Evolutionary conservation across 2,797 vertebrate genomes (phyloP).

Genomic region (Catostomus latipinnis): DNA sequence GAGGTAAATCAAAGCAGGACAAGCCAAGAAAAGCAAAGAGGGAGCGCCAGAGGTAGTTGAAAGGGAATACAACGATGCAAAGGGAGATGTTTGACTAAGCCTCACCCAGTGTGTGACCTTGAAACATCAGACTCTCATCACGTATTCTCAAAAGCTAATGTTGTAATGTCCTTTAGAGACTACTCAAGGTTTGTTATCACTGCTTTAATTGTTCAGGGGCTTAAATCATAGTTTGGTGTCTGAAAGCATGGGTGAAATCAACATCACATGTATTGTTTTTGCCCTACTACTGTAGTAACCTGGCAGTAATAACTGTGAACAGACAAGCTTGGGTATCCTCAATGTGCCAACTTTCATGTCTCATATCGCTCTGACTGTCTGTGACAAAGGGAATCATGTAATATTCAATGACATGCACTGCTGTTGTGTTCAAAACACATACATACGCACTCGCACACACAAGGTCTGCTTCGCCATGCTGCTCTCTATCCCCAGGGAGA

Average conservation of each 20-base stretch:
- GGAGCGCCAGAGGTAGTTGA: not conserved
- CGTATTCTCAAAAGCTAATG: not conserved
- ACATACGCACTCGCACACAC: not conserved
- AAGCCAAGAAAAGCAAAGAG: not conserved
- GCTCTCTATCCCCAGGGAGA: slow-evolving; percentile 1
- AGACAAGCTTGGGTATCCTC: slow-evolving; percentile 8
- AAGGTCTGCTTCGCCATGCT: slow-evolving; percentile 24
- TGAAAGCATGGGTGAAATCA: not conserved
- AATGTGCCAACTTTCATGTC: slow-evolving; percentile 30
- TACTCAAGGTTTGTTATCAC: not conserved
- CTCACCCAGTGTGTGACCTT: not conserved
- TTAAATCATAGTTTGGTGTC: not conserved
- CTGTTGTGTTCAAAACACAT: slow-evolving; percentile 11
- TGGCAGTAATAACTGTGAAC: not conserved
- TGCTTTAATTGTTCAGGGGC: not conserved
- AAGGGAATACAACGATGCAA: not conserved
- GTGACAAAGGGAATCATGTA: slow-evolving; percentile 28
- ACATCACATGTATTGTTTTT: not conserved
- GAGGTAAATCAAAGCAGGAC: not conserved
- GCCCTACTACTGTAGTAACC: not conserved
- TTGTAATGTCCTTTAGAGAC: not conserved
- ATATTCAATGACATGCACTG: not conserved
- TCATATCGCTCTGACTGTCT: slow-evolving; percentile 20
- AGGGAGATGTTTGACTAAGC: slow-evolving; percentile 9
- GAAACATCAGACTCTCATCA: not conserved